Conservation (phyloP, 1,140 invertebrate genomes). For the Drosophila oshimai region DNA sequence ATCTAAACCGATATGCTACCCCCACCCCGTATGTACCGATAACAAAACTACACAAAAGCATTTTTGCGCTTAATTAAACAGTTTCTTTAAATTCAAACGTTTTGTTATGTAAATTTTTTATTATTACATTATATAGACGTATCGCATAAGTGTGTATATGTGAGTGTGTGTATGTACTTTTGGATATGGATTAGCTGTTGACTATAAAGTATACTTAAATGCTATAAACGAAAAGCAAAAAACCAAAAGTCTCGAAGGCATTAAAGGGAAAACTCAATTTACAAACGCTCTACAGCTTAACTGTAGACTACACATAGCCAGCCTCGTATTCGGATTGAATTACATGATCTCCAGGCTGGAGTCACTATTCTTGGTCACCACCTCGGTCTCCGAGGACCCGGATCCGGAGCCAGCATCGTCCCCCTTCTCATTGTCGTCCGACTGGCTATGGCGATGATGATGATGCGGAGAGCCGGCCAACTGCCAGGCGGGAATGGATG, state of each 20-base stretch:
- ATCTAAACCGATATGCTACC: conserved; percentile 44
- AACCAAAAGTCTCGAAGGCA: conserved; percentile 15
- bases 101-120: conserved; percentile 59
- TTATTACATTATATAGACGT: conserved; percentile 53
- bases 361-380: conserved; percentile 87
- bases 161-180: conserved; percentile 52
- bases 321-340: conserved; percentile 36
- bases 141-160: conserved; percentile 42
- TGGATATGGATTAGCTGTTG: conserved; percentile 56
- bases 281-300: conserved; percentile 19
- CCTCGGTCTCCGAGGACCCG: conserved; percentile 86
- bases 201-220: conserved; percentile 39
- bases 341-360: conserved; percentile 88
- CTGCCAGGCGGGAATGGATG: conserved; percentile 91
- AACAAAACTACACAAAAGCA: conserved; percentile 33
- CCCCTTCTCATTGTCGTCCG: conserved; percentile 79
- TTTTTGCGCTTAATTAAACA: conserved; percentile 61
- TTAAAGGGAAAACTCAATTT: conserved; percentile 25
- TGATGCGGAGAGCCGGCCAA: conserved; percentile 83
- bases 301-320: conserved; percentile 16
- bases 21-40: conserved; percentile 28
- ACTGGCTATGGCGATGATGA: conserved; percentile 60
- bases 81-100: conserved; percentile 69
- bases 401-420: conserved; percentile 84
- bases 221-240: conserved; percentile 37